Base-by-base conservation (phyloP, 2,113 vertebrate genomes). In the Melanocharis versteri region DNA sequence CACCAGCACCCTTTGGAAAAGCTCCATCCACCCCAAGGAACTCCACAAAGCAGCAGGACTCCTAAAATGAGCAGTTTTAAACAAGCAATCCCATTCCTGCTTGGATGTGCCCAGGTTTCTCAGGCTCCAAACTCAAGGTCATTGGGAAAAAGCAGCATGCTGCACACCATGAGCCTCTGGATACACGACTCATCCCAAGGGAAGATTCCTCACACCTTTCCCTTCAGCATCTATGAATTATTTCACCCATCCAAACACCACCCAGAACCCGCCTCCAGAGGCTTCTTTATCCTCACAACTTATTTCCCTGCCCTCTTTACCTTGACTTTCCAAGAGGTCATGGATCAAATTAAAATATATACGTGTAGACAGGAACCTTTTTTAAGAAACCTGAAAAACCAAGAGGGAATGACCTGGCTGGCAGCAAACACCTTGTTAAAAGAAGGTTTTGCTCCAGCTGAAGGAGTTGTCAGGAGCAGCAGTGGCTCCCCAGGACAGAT, bases 71-170 rank as follows among this genome's bases (percentile, higher is more conserved):
- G 66, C 45, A 13, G 9, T 6, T 31, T 20, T 11, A 13, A 76
- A 60, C 2, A 22, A 65, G 66, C 26, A 56, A 33, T 2, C 17
- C 40, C 27, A 15, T 6, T 70, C 51, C 76, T 37, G 24, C 21
- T 4, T 1, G 26, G 62, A 69, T 75, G 87, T 4, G 9, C 78
- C 65, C 69, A 91, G 42, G 57, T 58, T 93, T 56, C 71, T 70
- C 58, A 51, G 79, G 7, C 80, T 84, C 68, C 77, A 64, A 7
- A 71, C 48, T 83, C 94, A 96, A 96, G 93, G 96, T 94, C 95
- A 93, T 2, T 42, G 75, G 48, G 21, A 15, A 64, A 56, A 56
- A 79, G 65, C 81, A 92, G 57, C 54, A 23, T n/a, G 13, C 15
- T 13, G 45, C 56, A 69, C 16, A 10, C 40, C 10, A 27, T 5